phyloP scores from a whole-genome alignment of 2,888 invertebrate species.

The Noctua janthina region DNA sequence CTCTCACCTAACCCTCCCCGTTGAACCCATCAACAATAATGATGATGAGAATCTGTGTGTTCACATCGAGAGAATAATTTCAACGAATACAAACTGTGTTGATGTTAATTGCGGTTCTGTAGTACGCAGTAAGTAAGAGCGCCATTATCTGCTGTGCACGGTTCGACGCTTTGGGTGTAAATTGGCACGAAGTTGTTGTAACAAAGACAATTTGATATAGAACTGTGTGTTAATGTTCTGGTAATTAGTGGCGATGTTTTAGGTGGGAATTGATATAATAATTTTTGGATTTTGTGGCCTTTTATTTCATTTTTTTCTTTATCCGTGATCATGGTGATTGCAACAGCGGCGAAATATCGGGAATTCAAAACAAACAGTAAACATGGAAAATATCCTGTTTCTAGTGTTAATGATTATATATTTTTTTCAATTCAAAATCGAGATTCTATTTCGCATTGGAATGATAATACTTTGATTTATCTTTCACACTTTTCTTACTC shows the following conservation, averaged over 20 bases:
- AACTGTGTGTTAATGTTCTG: constrained; percentile 45
- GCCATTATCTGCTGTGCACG: constrained; percentile 63
- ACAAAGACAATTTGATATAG: constrained; percentile 50
- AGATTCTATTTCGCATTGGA: too few species aligned
- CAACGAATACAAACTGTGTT: constrained; percentile 61
- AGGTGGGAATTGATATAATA: too few species aligned
- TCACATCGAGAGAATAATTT: constrained; percentile 54
- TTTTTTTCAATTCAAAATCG: too few species aligned
- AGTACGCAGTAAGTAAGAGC: constrained; percentile 52
- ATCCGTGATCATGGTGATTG: too few species aligned
- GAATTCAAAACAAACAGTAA: too few species aligned
- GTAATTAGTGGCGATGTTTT: constrained; percentile 46
- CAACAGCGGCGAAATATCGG: too few species aligned
- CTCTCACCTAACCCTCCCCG: neutral
- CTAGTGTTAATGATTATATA: too few species aligned
- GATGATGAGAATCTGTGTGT: constrained; percentile 64
- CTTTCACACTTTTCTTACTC: too few species aligned
- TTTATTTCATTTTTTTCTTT: too few species aligned
- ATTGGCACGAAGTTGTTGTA: constrained; percentile 60
- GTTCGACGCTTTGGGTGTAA: constrained; percentile 62
- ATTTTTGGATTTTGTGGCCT: too few species aligned
- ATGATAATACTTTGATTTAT: too few species aligned
- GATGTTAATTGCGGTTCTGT: constrained; percentile 59
- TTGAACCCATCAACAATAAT: constrained; percentile 55
- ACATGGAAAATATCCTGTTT: too few species aligned